A percentile compares a stretch with the other conserved stretches of the same genome.
phyloP scores from a whole-genome alignment of 2,888 invertebrate genomes.

The Sinelater perroti region DNA sequence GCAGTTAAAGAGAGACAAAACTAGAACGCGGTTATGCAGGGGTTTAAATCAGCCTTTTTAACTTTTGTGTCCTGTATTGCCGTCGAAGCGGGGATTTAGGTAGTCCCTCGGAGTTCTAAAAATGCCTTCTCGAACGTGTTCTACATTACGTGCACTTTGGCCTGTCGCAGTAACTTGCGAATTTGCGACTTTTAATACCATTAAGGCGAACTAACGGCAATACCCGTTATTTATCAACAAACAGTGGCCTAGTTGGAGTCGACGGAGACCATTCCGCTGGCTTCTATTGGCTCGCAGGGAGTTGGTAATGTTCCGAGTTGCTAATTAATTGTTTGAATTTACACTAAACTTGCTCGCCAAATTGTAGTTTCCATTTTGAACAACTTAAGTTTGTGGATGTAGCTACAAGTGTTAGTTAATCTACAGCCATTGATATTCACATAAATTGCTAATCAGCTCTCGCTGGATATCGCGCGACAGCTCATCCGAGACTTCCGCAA shows the following conservation, averaged over 20 bases:
- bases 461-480: constrained; percentile 10
- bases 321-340: constrained; percentile 56
- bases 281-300: constrained; percentile 45
- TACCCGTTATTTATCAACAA: constrained; percentile 37
- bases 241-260: constrained; percentile 32
- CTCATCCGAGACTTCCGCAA: constrained; percentile 22
- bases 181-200: constrained; percentile 37
- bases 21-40: too few relatives aligned
- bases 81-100: too few relatives aligned
- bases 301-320: constrained; percentile 48
- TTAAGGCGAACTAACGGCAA: constrained; percentile 33
- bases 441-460: constrained; percentile 34
- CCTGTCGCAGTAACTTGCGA: constrained; percentile 14
- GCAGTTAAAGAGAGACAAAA: too few relatives aligned
- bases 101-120: too few relatives aligned
- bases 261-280: constrained; percentile 38
- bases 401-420: constrained; percentile 52
- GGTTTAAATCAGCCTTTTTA: too few relatives aligned
- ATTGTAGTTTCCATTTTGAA: constrained; percentile 40
- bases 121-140: background rate
- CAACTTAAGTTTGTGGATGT: constrained; percentile 38
- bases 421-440: constrained; percentile 50
- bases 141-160: background rate
- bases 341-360: constrained; percentile 50
- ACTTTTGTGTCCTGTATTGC: too few relatives aligned